Conservation (phyloP, 2,113 vertebrate genomes). For the Pimephales promelas region DNA sequence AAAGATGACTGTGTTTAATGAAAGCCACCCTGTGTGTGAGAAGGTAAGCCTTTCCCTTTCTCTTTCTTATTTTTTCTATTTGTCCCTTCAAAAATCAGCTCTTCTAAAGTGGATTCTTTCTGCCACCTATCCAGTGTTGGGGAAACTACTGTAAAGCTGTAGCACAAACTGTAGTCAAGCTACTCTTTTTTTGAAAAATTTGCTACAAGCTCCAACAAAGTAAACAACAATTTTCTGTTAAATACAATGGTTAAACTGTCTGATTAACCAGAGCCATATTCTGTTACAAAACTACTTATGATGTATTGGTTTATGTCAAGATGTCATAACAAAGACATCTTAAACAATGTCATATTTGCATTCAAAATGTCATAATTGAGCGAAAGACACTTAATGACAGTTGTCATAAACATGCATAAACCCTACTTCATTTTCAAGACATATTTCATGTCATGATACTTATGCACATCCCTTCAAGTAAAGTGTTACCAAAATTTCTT, state of each 20-base stretch:
- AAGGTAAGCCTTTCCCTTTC: constrained; percentile 48
- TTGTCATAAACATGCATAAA: no score
- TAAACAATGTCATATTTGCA: no score
- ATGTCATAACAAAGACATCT: no score
- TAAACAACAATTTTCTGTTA: background rate
- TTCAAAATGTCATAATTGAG: no score
- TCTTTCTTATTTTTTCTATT: constrained; percentile 32
- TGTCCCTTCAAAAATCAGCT: constrained; percentile 32
- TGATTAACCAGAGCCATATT: background rate
- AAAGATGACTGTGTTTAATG: constrained; percentile 64
- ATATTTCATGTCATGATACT: no score
- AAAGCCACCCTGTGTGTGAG: constrained; percentile 54
- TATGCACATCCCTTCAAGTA: no score
- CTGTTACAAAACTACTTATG: no score
- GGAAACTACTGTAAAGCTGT: background rate
- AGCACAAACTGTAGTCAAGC: background rate
- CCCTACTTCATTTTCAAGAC: no score
- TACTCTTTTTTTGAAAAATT: background rate
- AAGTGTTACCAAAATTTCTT: no score
- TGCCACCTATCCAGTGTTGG: background rate
- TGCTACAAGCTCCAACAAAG: background rate
- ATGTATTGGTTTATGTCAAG: no score
- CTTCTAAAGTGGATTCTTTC: constrained; percentile 17
- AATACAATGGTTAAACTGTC: background rate
- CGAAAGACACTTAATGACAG: no score